Base-by-base conservation (phyloP, 2,113 vertebrate genomes). In the Thalassoma bifasciatum region DNA sequence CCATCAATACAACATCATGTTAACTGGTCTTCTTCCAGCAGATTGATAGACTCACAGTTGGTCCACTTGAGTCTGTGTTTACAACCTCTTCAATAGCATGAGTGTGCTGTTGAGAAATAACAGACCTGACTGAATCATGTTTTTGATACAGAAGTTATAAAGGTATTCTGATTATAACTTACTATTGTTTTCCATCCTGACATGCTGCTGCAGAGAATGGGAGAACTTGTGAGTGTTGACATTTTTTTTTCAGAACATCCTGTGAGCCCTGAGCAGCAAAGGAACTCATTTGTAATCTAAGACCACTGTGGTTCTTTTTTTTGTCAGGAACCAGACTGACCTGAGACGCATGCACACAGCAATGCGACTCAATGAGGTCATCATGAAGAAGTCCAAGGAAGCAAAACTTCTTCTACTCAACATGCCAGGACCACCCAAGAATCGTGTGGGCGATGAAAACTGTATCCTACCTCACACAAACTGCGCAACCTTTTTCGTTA, bases 321-420 rank as follows among this genome's bases (percentile, higher is more conserved):
- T 14, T 54, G 0, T 3, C 91, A 99, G 98, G 92, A 99, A 96
- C 89, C 98, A 96, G 84, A 94, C 90, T 4, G 96, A 99, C 0
- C 93, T 99, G 82, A 91, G 98, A 75, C 95, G 98, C 86, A 99
- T 99, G 98, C 97, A 99, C 92, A 99, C 98, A 0, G 98, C 98
- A 0, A 92, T 99, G 92, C 92, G 94, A 77, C 96, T 99, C 68
- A 99, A 99, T 4, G 98, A 98, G 74, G 95, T 95, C 75, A 99
- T 99, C 0, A 94, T 92, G 52, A 96, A 96, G 88, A 98, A 98
- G 89, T 99, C 98, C 47, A 96, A 96, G 75, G 95, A 97, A 0
- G 96, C 98, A 26, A 98, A 98, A 77, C 94, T 99, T 1, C 95
- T 99, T 65, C 93, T 99, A 87, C 94, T 99, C 67, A 99, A 99